Conservation (phyloP, 1,140 invertebrate genomes). For the Campoletis sonorensis region DNA sequence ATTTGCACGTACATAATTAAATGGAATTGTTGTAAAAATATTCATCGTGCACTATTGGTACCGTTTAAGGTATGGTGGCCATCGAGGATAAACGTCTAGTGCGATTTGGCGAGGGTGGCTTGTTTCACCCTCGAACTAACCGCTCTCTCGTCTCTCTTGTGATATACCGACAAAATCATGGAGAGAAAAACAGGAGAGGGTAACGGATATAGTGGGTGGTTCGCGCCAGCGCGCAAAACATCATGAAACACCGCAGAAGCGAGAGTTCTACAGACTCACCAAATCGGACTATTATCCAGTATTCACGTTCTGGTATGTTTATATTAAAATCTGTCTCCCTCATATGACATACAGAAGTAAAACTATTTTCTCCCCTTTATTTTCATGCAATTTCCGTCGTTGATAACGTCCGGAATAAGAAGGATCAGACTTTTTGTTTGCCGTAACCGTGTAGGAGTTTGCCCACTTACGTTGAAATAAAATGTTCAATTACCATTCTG, state of each 20-base stretch:
- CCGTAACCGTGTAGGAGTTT: too few species aligned
- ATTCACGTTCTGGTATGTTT: background rate
- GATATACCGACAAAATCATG: conserved; percentile 3
- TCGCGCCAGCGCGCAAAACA: conserved; percentile 44
- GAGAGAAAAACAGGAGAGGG: conserved; percentile 22
- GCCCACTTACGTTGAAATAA: too few species aligned
- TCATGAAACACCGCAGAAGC: background rate
- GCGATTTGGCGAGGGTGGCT: conserved; percentile 40
- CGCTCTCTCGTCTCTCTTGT: conserved; percentile 10
- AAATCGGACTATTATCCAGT: background rate
- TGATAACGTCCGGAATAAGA: background rate
- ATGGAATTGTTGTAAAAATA: background rate
- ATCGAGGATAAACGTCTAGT: conserved; percentile 38
- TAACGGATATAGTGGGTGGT: conserved; percentile 29
- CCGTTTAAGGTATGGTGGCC: background rate
- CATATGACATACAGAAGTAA: background rate
- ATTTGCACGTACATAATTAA: background rate
- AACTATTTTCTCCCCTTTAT: background rate
- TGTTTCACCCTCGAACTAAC: conserved; percentile 47
- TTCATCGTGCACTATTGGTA: background rate
- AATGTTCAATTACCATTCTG: too few species aligned
- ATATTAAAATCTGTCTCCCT: background rate
- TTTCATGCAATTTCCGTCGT: background rate
- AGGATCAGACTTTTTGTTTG: background rate
- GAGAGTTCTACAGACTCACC: background rate